These are phyloP conservation scores for Clinocottus analis DNA, from an alignment of 2,113 vertebrate genomes.

Conservation along the genomic window DNA sequence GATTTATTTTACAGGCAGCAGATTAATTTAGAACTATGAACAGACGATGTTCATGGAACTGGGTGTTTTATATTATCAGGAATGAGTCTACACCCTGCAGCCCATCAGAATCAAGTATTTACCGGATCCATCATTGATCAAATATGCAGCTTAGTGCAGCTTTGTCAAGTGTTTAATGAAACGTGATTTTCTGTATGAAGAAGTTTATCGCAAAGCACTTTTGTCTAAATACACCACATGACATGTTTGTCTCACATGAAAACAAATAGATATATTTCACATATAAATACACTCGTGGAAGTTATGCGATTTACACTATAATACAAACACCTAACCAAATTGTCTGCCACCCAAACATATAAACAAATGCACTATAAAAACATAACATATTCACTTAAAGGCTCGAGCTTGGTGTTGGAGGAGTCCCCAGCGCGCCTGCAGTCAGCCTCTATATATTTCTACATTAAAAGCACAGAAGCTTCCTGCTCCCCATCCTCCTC, in stretches of 20 bases:
- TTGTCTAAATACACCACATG: not conserved
- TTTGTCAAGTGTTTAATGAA: too few species aligned
- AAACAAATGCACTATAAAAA: not conserved
- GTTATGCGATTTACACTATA: not conserved
- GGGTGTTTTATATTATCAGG: not conserved
- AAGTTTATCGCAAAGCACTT: not conserved
- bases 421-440: not conserved
- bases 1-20: not conserved
- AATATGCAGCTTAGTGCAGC: not conserved
- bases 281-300: not conserved
- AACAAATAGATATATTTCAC: not conserved
- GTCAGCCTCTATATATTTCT: too few species aligned
- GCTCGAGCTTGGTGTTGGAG: not conserved
- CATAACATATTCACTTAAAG: not conserved
- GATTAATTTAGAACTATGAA: not conserved
- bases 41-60: not conserved
- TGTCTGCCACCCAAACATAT: not conserved
- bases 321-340: too few species aligned
- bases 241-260: not conserved
- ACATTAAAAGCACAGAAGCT: not conserved
- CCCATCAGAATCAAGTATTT: not conserved
- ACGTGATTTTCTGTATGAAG: not conserved
- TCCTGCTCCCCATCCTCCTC: slow-evolving; percentile 6
- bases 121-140: not conserved
- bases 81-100: not conserved